Percentiles rank a stretch among this genome's conserved stretches.
Conservation (phyloP, 2,888 invertebrate genomes). For the Lomographa bimaculata region DNA sequence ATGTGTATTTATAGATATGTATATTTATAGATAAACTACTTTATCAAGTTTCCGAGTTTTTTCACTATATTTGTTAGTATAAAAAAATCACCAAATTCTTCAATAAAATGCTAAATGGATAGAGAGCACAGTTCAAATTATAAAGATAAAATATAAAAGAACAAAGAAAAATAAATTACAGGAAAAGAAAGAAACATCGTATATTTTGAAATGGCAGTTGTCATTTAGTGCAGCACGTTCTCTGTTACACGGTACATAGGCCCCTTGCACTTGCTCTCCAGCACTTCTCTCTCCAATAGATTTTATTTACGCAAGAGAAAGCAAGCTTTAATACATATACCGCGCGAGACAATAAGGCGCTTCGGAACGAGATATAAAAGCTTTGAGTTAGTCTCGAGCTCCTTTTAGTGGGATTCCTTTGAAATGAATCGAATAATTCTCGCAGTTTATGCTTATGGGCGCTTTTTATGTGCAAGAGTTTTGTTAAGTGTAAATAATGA, state of each 20-base stretch:
- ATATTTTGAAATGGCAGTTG: no score
- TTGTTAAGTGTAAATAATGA: conserved; percentile 66
- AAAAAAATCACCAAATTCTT: no score
- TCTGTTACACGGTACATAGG: conserved; percentile 11
- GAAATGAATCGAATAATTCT: conserved; percentile 83
- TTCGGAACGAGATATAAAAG: conserved; percentile 80
- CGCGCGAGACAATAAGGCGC: conserved; percentile 80
- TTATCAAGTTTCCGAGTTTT: no score
- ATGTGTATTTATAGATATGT: no score
- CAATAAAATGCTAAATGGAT: no score
- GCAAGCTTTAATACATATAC: conserved; percentile 82
- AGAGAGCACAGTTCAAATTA: no score
- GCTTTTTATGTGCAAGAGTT: conserved; percentile 64
- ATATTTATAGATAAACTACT: no score
- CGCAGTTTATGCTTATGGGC: conserved; percentile 70
- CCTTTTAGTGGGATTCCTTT: conserved; percentile 81
- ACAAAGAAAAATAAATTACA: no score
- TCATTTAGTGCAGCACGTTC: not conserved
- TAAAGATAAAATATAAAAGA: no score
- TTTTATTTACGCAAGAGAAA: conserved; percentile 83
- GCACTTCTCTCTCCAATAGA: conserved; percentile 74
- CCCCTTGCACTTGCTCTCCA: conserved; percentile 70
- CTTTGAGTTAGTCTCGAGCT: conserved; percentile 80
- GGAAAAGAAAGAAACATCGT: no score
- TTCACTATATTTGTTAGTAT: no score